Percentiles rank a stretch among this genome's conserved stretches.
These are phyloP conservation scores for Aegypius monachus DNA, from an alignment of 2,113 vertebrate genomes.

Conservation along the genomic window DNA sequence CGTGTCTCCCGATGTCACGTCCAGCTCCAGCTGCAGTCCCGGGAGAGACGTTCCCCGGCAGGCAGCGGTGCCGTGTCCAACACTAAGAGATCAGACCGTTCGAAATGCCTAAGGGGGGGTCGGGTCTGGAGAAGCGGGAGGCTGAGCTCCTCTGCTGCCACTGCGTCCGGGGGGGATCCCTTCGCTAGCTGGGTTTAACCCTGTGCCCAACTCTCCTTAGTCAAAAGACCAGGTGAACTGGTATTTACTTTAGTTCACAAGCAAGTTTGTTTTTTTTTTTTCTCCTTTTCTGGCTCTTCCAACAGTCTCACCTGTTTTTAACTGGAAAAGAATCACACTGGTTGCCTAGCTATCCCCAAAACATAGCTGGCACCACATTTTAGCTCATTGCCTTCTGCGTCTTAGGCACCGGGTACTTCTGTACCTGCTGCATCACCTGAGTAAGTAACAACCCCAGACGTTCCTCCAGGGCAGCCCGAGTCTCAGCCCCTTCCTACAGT, in stretches of 20 bases:
- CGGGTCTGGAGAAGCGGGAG: neutral
- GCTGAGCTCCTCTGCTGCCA: neutral
- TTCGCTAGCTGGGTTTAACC: neutral
- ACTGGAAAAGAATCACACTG: neutral
- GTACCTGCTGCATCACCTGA: neutral
- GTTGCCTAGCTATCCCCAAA: neutral
- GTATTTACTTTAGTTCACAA: neutral
- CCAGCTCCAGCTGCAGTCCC: neutral
- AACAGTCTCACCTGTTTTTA: neutral
- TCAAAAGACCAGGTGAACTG: neutral
- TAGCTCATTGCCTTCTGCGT: neutral
- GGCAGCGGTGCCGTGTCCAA: neutral
- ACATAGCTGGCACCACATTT: neutral
- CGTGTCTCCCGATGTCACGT: rapidly evolving
- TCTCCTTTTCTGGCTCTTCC: neutral
- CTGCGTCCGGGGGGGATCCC: rapidly evolving
- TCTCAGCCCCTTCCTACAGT: neutral
- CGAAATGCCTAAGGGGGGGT: neutral
- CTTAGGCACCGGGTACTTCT: neutral
- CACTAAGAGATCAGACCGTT: neutral
- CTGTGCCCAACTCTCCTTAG: neutral
- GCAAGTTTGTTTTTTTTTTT: neutral
- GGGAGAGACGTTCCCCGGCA: neutral
- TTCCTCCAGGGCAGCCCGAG: neutral
- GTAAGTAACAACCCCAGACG: neutral